Base-by-base conservation (phyloP, 2,888 invertebrate species). In the Drosophila acutilabella region DNA sequence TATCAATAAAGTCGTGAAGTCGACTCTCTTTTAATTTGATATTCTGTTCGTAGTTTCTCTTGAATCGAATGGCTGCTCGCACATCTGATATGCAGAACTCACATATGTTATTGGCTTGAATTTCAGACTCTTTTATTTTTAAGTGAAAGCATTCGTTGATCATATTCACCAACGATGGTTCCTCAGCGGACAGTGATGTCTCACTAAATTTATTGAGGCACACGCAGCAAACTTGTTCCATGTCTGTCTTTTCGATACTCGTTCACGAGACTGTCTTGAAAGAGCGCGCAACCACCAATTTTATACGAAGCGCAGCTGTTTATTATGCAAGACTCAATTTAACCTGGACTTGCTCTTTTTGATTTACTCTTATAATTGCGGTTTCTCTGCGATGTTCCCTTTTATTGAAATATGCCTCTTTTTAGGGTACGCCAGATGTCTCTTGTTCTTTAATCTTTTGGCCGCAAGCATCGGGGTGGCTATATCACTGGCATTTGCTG, bases 61-160 rank as follows among this genome's bases (percentile, higher is more conserved):
- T 56, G 7, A 56, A 56, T 7, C 54, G 33, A 44, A 20, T 33
- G 6, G 44, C 54, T n/a, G 36, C 44, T 44, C 33, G 20, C 5
- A 56, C 20, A 20, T 56, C 44, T 6, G 36, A 56, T 11, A 44
- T 13, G n/a, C 54, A 56, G 2, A 11, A 0, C 4, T 20, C 11
- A 33, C 54, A 56, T 20, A 56, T 20, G 4, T 14, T 36, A 1
- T 20, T 20, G 11, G 5, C 10, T n/a, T 44, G 33, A 4, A n/a
- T 56, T 4, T 38, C 23, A 5, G 14, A n/a, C 4, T 33, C 33
- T 13, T 18, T 4, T 6, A 18, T 4, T 14, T 36, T 11, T 10
- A 36, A 23, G 20, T 44, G 33, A n/a, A 56, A 56, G 14, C 54
- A 56, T 14, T 56, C 44, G 33, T 10, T 44, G 4, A 44, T 56